Conservation (phyloP, 2,888 invertebrate genomes). For the Troides aeacus region DNA sequence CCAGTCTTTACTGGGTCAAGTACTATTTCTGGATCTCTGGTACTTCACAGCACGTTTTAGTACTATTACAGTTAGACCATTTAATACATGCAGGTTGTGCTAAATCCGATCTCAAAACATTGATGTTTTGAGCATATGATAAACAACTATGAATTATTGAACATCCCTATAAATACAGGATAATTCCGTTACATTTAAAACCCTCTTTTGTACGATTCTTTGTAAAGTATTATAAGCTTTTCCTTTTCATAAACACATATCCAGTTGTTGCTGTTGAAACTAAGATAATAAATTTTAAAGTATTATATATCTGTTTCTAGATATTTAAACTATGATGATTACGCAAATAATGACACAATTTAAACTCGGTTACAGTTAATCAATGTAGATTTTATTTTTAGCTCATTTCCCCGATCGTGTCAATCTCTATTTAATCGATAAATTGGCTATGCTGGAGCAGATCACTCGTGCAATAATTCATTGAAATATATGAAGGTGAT, state of each 20-base stretch:
- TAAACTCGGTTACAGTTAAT: too few species aligned
- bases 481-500: slow-evolving; percentile 68
- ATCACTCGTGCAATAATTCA: slow-evolving; percentile 76
- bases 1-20: slow-evolving; percentile 77
- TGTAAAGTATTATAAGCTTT: too few species aligned
- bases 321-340: too few species aligned
- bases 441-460: slow-evolving; percentile 66
- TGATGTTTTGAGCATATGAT: too few species aligned
- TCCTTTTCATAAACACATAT: too few species aligned
- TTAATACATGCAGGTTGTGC: slow-evolving; percentile 2
- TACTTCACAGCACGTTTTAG: slow-evolving; percentile 62
- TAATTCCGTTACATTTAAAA: too few species aligned
- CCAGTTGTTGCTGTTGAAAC: too few species aligned
- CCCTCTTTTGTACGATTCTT: too few species aligned
- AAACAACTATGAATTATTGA: not conserved
- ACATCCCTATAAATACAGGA: not conserved
- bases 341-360: too few species aligned
- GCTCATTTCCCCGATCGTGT: slow-evolving; percentile 62
- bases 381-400: slow-evolving; percentile 48
- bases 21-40: slow-evolving; percentile 74
- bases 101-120: not conserved
- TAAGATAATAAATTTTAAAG: too few species aligned
- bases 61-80: slow-evolving; percentile 58
- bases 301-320: too few species aligned
- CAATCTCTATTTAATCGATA: slow-evolving; percentile 70